Evolutionary conservation across 2,797 vertebrate genomes (phyloP).

Genomic region (Zalophus californianus): DNA sequence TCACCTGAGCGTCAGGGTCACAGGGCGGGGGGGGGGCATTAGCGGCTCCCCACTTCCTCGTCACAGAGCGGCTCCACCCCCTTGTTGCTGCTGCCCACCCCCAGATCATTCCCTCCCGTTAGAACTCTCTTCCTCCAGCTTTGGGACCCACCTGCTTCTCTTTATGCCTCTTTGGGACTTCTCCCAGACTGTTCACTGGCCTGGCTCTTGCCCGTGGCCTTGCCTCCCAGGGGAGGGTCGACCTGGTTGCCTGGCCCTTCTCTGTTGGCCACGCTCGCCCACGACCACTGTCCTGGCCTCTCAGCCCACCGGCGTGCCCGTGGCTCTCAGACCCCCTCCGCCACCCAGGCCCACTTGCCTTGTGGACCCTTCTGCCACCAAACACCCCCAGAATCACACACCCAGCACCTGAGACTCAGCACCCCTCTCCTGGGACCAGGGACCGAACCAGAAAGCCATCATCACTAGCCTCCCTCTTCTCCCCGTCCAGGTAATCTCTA

Average conservation of each 20-base stretch:
- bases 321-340: not conserved
- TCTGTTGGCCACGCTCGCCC: not conserved
- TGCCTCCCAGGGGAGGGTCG: not conserved
- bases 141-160: not conserved
- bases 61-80: not conserved
- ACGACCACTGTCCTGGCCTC: not conserved
- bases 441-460: not conserved
- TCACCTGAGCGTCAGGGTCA: not conserved
- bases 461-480: not conserved
- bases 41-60: not conserved
- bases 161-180: not conserved
- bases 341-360: not conserved
- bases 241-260: not conserved
- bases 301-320: not conserved
- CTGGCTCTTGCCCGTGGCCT: not conserved
- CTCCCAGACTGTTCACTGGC: not conserved
- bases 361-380: not conserved
- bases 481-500: no score
- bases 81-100: not conserved
- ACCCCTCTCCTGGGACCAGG: not conserved
- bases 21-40: fast-evolving
- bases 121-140: not conserved
- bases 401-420: not conserved
- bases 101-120: not conserved
- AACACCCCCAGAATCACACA: not conserved